Evolutionary conservation across 2,797 vertebrate species (phyloP), one percentile per base, ranked within the genome.

Genomic region (Buceros bicornis): DNA sequence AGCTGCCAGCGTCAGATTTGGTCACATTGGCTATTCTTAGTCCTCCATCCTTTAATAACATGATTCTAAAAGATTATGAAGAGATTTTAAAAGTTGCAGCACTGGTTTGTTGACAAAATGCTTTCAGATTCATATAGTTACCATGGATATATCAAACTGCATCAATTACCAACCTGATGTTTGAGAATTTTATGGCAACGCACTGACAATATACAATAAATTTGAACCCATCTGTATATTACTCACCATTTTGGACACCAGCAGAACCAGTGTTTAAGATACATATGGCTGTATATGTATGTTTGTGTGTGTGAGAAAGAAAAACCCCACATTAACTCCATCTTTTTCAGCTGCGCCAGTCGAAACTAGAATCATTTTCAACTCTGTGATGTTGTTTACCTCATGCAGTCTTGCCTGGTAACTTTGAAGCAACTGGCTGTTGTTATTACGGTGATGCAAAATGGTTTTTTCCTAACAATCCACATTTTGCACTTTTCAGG

Each of bases 11-110:
- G 51, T 99, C 99, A 54, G 62, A 97, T 95, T 98, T 99, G 70
- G 98, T 99, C 72, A 99, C 98, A 5, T 99, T 99, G 92, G 97
- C 82, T 67, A 99, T 98, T 97, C 97, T 98, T 21, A 99, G 97
- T 5, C 98, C 99, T 95, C 99, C 99, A 62, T 99, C 99, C 90
- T 99, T 97, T 35, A 98, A 91, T 22, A 99, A 85, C 1, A 73
- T 95, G 89, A 99, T 98, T 97, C 99, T 99, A 97, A 93, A 60
- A 96, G 89, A 91, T 1, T 0, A 60, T 2, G 1, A 48, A 56
- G 9, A 94, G 8, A 28, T 42, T 88, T 33, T 19, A 5, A 8
- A 72, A 62, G 62, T 16, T 7, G 6, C 13, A 67, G 33, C n/a
- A 6, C 10, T 60, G 37, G 2, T 58, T 45, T 67, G 16, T 5